Conservation (phyloP, 2,888 invertebrate species). For the Oscheius myriophilus region DNA sequence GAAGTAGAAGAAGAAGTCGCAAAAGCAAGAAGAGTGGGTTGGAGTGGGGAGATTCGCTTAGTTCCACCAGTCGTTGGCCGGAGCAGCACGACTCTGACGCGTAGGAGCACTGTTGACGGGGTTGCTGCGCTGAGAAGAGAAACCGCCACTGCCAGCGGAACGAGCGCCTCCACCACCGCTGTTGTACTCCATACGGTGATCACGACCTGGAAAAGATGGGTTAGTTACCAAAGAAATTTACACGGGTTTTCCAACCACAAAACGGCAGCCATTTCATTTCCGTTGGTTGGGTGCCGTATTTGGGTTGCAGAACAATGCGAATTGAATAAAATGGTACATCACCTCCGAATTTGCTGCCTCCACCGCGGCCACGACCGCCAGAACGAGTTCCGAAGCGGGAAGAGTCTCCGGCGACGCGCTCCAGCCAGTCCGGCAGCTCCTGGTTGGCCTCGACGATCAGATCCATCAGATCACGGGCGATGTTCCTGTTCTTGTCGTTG, state of each 20-base stretch:
- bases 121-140: constrained; percentile 26
- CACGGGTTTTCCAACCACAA: too few species aligned
- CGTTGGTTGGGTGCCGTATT: too few species aligned
- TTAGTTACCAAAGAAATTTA: too few species aligned
- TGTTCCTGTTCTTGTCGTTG: constrained; percentile 95
- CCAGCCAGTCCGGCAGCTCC: constrained; percentile 75
- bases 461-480: constrained; percentile 90
- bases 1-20: neutral
- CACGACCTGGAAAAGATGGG: constrained; percentile 48
- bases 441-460: constrained; percentile 89
- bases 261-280: too few species aligned
- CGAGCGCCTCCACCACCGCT: constrained; percentile 20
- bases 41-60: neutral
- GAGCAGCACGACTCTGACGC: constrained; percentile 21
- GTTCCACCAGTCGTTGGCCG: constrained; percentile 32
- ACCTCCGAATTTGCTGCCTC: constrained; percentile 67
- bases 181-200: constrained; percentile 65
- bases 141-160: neutral
- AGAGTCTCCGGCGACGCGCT: constrained; percentile 78
- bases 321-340: neutral
- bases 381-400: too few species aligned
- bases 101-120: constrained; percentile 29
- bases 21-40: neutral
- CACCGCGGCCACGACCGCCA: too few species aligned
- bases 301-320: too few species aligned